These are phyloP conservation scores for Myodes glareolus DNA, from an alignment of 2,113 vertebrate genomes.

Conservation along the genomic window DNA sequence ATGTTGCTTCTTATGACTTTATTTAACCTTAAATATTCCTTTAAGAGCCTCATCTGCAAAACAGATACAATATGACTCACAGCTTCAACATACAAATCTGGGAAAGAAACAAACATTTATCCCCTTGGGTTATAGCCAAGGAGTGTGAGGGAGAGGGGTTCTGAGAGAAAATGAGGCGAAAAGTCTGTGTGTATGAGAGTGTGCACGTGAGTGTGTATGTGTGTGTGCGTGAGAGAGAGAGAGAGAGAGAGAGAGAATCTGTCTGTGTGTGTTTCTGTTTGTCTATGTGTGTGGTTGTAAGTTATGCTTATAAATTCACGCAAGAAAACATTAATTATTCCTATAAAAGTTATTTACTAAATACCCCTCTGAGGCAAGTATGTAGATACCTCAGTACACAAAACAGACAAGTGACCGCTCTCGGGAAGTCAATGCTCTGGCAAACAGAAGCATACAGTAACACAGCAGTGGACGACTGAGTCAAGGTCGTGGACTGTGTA, in stretches of 20 bases:
- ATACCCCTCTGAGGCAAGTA: not conserved
- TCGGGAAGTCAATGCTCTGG: not conserved
- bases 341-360: not conserved
- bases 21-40: conserved; percentile 25
- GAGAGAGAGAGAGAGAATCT: too few relatives aligned
- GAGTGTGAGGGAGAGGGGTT: not conserved
- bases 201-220: not conserved
- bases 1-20: not conserved
- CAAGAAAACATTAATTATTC: not conserved
- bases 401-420: not conserved
- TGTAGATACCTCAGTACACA: not conserved
- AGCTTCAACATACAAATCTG: not conserved
- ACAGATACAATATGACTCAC: not conserved
- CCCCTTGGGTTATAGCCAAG: not conserved
- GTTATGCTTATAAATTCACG: not conserved
- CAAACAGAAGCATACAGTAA: not conserved
- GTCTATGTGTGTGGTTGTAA: not conserved
- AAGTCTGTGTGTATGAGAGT: not conserved
- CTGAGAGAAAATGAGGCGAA: not conserved
- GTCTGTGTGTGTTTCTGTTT: not conserved
- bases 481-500: not conserved
- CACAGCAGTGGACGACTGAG: not conserved
- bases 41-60: not conserved
- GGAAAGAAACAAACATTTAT: not conserved
- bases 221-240: too few relatives aligned